A percentile compares a stretch with the other conserved stretches of the same genome.
Conservation (phyloP, 2,113 vertebrate genomes). For the Tympanuchus pallidicinctus region DNA sequence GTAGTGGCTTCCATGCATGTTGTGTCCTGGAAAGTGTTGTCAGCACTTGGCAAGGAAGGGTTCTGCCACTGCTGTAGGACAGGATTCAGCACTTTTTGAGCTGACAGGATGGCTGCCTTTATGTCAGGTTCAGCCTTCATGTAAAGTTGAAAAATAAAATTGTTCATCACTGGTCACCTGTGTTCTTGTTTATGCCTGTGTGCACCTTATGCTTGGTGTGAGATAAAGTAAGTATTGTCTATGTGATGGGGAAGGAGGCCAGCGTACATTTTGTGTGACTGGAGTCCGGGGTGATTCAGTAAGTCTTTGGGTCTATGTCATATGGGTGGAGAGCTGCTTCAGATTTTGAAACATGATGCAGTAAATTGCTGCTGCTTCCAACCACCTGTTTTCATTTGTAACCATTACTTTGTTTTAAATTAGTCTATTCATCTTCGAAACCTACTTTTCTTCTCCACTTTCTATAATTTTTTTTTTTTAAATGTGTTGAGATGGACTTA, state of each 20-base stretch:
- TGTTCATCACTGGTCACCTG: not conserved
- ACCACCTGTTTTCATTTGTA: constrained; percentile 42
- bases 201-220: rapidly evolving
- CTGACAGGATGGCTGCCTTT: not conserved
- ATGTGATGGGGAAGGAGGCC: not conserved
- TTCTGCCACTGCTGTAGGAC: not conserved
- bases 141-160: not conserved
- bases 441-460: not conserved
- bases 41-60: not conserved
- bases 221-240: not conserved
- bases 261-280: not conserved
- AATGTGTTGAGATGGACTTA: constrained; percentile 34
- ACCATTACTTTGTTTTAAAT: constrained; percentile 11
- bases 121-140: not conserved
- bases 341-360: not conserved
- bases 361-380: constrained; percentile 6
- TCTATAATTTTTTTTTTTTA: not conserved
- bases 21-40: not conserved
- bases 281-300: not conserved
- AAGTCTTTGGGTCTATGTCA: not conserved
- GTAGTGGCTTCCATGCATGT: not conserved
- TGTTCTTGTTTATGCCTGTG: not conserved
- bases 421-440: constrained; percentile 50
- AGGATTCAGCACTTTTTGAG: not conserved
- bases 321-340: constrained; percentile 4